Conservation (phyloP, 1,140 invertebrate species). For the Calephelis nemesis region DNA sequence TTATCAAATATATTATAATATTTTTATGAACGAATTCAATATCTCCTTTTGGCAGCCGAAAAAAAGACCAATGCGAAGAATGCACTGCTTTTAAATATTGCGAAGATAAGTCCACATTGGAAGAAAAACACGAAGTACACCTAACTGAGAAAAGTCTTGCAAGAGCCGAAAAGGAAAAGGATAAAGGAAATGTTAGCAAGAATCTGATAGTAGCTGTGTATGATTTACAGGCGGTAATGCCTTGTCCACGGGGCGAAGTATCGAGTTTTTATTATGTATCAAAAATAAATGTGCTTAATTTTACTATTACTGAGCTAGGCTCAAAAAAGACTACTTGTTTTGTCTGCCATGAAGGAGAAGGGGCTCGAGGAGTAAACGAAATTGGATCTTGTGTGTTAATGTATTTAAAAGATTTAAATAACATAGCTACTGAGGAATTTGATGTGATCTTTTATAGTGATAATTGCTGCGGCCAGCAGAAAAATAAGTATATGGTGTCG, state of each 20-base stretch:
- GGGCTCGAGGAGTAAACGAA: constrained; percentile 43
- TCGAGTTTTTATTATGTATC: too few species aligned
- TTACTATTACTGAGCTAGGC: too few species aligned
- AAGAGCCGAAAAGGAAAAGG: constrained; percentile 34
- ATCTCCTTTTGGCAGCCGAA: constrained; percentile 53
- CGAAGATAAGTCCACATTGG: constrained; percentile 35
- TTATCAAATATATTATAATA: constrained; percentile 44
- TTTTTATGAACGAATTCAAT: constrained; percentile 54
- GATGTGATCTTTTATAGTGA: constrained; percentile 58
- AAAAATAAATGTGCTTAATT: too few species aligned
- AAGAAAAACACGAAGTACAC: constrained; percentile 28
- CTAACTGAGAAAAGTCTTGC: constrained; percentile 38
- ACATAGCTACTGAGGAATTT: constrained; percentile 33
- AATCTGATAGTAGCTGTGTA: constrained; percentile 45
- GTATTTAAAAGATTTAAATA: constrained; percentile 34
- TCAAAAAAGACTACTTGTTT: too few species aligned
- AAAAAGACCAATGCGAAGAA: constrained; percentile 58
- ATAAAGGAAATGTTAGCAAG: constrained; percentile 40
- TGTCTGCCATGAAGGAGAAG: too few species aligned
- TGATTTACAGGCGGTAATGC: constrained; percentile 52
- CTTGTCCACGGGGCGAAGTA: constrained; percentile 39
- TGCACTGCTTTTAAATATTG: constrained; percentile 45
- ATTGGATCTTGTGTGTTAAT: constrained; percentile 48
- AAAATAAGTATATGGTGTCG: constrained; percentile 54
- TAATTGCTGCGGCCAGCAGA: constrained; percentile 60